phyloP scores from a whole-genome alignment of 2,888 invertebrate species.

The Rotaria sp. region DNA sequence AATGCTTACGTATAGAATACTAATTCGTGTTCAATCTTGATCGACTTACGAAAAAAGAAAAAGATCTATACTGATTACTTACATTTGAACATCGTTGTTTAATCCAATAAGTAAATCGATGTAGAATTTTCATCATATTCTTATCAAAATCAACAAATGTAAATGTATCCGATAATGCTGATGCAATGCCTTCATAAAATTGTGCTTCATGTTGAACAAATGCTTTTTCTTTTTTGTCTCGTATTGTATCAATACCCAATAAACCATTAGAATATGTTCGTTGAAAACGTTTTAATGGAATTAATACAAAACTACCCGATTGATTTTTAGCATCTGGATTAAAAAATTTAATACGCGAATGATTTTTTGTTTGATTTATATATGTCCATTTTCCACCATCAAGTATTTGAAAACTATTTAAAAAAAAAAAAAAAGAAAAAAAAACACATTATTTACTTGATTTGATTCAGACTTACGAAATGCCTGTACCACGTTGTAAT shows the following conservation, averaged over 20 bases:
- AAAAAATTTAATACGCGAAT: neutral
- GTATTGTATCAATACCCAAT: slow-evolving; percentile 26
- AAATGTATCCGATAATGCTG: neutral
- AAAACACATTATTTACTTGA: neutral
- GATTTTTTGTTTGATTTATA: slow-evolving; percentile 10
- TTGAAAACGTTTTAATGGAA: neutral
- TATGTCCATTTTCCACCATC: neutral
- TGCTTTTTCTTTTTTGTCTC: slow-evolving; percentile 5
- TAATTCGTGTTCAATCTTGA: too few species aligned
- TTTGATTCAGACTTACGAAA: slow-evolving; percentile 23
- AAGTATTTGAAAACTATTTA: neutral
- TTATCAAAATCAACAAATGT: neutral
- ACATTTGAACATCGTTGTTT: neutral
- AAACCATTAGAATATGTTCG: neutral
- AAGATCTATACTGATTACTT: neutral
- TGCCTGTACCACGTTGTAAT: neutral
- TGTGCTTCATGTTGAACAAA: neutral
- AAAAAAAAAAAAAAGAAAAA: neutral
- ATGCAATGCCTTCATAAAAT: slow-evolving; percentile 6
- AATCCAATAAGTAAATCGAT: neutral
- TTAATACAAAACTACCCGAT: neutral
- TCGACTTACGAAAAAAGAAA: too few species aligned
- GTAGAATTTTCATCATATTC: neutral
- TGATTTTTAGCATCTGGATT: neutral
- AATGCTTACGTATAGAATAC: too few species aligned